Percentiles rank a stretch among this genome's conserved stretches.
phyloP scores from a whole-genome alignment of 2,113 vertebrate genomes.

The Gnathonemus longibarbis region DNA sequence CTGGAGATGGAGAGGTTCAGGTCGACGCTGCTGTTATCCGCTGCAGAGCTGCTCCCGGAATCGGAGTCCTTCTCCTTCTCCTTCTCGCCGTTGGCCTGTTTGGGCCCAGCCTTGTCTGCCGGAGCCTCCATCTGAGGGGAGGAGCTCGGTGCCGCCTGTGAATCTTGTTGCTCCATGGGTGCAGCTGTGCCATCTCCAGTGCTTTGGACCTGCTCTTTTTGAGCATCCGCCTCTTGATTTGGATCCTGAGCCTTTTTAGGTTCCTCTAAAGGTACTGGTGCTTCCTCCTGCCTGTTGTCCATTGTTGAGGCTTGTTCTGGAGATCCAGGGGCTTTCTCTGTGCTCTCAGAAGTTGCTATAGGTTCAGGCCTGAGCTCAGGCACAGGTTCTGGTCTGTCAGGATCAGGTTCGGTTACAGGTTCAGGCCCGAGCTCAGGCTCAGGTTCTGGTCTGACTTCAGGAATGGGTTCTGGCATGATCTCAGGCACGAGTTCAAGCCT shows the following conservation, averaged over 20 bases:
- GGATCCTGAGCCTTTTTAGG: not conserved
- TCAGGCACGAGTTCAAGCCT: constrained; percentile 22
- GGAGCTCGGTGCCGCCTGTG: constrained; percentile 21
- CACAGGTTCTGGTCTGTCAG: not conserved
- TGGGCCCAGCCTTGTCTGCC: constrained; percentile 40
- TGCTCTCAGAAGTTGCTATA: not conserved
- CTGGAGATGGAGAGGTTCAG: constrained; percentile 96
- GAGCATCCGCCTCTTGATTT: not conserved
- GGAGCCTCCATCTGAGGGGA: constrained; percentile 46
- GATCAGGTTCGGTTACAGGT: not conserved
- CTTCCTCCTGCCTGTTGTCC: constrained; percentile 16
- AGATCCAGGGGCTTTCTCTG: constrained; percentile 10
- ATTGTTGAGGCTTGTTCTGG: constrained; percentile 25
- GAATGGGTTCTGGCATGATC: constrained; percentile 21
- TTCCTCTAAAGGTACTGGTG: constrained; percentile 23
- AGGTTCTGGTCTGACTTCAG: constrained; percentile 16
- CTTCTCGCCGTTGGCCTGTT: constrained; percentile 51
- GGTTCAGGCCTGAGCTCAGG: not conserved
- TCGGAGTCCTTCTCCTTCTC: constrained; percentile 91
- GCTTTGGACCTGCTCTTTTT: not conserved
- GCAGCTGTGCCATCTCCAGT: not conserved
- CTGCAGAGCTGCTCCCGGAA: constrained; percentile 84
- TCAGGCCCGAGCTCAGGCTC: not conserved
- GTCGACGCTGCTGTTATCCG: constrained; percentile 89
- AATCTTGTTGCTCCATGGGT: not conserved